Evolutionary conservation across 2,888 invertebrate species (phyloP), one percentile per base, ranked within the genome.

Genomic region (Sisyra nigra): DNA sequence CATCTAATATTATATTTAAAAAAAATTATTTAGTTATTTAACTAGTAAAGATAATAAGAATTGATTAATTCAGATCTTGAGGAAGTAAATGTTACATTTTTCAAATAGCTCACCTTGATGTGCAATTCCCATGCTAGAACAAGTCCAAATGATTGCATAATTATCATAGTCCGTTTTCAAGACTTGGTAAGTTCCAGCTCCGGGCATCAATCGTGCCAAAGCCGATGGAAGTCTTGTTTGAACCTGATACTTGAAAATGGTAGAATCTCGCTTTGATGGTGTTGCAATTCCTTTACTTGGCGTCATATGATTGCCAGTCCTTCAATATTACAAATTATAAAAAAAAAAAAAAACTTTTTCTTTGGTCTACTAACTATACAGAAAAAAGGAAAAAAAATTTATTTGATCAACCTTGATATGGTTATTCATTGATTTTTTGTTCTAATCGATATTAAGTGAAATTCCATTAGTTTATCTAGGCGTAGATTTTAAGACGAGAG

Each of bases 91-190:
- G n/a, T n/a, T n/a, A n/a, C n/a, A n/a, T n/a, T n/a, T n/a, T n/a
- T n/a, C n/a, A n/a, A n/a, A n/a, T 24, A 15, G 19, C 19, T 19
- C 55, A 76, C 78, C 78, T 56, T 73, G 65, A 55, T 77, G 71
- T 44, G 73, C 67, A 38, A 79, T 52, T 41, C 72, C 73, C 48
- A 77, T 66, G 58, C 74, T 77, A 14, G 75, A 72, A 53, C 83
- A 83, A 3, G 80, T 80, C 76, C 80, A 83, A 39, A 83, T 55
- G 47, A 83, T 68, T 31, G 80, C 80, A 60, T 75, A 81, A 54
- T 71, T 71, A 1, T 70, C 68, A 59, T 82, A 83, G 60, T 83
- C 82, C 0, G 82, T 80, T 54, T 74, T 73, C 17, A 83, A 66
- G 37, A 83, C 66, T 60, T 73, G 72, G 63, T 83, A 83, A 48